phyloP scores from a whole-genome alignment of 2,797 vertebrate genomes.

The Anguilla megastoma region DNA sequence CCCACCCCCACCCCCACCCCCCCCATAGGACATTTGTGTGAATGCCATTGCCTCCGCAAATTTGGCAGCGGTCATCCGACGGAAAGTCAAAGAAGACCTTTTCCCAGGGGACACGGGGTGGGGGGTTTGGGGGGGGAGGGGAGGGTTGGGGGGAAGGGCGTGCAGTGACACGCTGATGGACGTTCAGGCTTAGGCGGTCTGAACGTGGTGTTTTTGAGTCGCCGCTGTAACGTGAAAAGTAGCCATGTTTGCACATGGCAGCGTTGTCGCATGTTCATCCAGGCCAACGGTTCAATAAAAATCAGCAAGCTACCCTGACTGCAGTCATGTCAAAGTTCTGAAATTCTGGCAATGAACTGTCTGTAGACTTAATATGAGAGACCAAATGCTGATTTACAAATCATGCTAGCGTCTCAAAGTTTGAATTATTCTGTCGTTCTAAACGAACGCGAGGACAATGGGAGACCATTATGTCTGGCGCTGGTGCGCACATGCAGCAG shows the following conservation, averaged over 20 bases:
- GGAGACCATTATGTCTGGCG: too few relatives aligned
- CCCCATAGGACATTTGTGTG: conserved; percentile 33
- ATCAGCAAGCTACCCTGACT: not conserved
- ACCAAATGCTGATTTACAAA: too few relatives aligned
- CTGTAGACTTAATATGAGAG: too few relatives aligned
- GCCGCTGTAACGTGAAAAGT: conserved; percentile 13
- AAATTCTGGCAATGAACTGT: too few relatives aligned
- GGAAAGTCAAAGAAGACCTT: conserved; percentile 39
- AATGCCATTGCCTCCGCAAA: conserved; percentile 45
- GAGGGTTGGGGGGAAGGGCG: conserved; percentile 9
- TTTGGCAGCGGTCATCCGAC: conserved; percentile 32
- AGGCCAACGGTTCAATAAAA: not conserved
- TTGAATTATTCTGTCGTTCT: too few relatives aligned
- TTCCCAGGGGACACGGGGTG: conserved; percentile 36
- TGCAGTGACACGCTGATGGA: not conserved
- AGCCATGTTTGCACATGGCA: not conserved
- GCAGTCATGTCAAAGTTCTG: too few relatives aligned
- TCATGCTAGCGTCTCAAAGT: too few relatives aligned
- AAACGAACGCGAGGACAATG: too few relatives aligned
- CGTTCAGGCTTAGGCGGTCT: not conserved
- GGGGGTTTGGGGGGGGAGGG: too few relatives aligned
- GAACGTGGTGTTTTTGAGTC: not conserved
- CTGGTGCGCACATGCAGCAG: too few relatives aligned
- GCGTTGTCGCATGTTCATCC: not conserved
- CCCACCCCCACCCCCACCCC: not conserved